Evolutionary conservation across 2,113 vertebrate species (phyloP), one percentile per base, ranked within the genome.

Genomic region (Trochalopteron elliotii): DNA sequence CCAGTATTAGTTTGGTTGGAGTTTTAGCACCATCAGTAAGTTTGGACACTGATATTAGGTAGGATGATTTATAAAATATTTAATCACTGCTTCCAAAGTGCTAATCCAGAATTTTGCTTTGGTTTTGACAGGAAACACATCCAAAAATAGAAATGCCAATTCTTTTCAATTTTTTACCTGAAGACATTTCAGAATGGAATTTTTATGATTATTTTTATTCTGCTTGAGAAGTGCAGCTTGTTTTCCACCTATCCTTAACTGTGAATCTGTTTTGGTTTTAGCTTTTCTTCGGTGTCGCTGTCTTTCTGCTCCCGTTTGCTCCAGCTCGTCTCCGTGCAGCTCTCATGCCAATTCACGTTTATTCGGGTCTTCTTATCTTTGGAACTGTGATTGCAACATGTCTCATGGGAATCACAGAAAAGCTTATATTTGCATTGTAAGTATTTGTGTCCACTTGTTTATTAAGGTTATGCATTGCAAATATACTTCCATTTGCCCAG

Each of bases 361-460:
- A 98, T 90, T 98, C 98, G 3, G 99, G 99, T 72, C 98, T 99
- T 11, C 91, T 98, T 80, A 97, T 99, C 95, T 99, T 99, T 86
- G 96, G 96, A 91, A 98, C 98, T 14, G 97, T 98, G 75, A 99
- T 99, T 90, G 98, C 98, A 55, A 96, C 99, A 24, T 97, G 98
- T 74, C 98, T 99, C 63, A 99, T 98, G 98, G 99, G 99, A 96
- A 97, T 99, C 94, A 99, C 99, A 47, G 99, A 99, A 95, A 99
- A 99, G 90, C 98, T 99, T 40, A 68, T 99, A 86, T 99, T 99
- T 98, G 35, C 84, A 80, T 83, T 99, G 99, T 99, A 98, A 99
- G 99, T 99, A 94, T 60, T 90, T 68, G 53, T 76, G 47, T 63
- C 7, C 49, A 89, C 24, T 94, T 96, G 10, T 89, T 96, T 75